phyloP scores from a whole-genome alignment of 2,113 vertebrate species.

The Sapajus apella region DNA sequence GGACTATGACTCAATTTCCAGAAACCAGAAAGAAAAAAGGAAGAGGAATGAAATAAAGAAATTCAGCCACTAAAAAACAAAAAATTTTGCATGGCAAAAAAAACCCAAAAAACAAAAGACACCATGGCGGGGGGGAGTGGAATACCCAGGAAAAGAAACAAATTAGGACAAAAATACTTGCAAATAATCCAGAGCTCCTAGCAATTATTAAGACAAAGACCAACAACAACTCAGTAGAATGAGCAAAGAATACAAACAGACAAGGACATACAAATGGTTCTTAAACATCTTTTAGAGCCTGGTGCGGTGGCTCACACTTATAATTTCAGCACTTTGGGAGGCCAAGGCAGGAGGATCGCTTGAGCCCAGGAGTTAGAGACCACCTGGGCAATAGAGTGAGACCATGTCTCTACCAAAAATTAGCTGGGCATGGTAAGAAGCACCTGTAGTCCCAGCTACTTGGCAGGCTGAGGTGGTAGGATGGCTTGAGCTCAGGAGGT shows the following conservation, averaged over 20 bases:
- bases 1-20: neutral
- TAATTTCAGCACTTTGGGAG: too few species aligned
- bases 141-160: neutral
- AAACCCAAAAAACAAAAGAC: neutral
- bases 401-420: too few species aligned
- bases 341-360: too few species aligned
- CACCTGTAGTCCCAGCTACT: too few species aligned
- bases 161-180: neutral
- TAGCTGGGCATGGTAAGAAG: too few species aligned
- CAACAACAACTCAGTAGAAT: neutral
- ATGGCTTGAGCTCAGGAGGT: too few species aligned
- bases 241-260: neutral
- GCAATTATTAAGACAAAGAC: neutral
- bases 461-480: too few species aligned
- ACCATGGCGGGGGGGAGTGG: neutral
- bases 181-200: neutral
- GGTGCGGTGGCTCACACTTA: too few species aligned
- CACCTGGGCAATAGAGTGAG: too few species aligned
- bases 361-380: too few species aligned
- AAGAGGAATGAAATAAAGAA: neutral
- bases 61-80: neutral
- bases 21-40: neutral
- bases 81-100: neutral
- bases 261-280: neutral
- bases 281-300: too few species aligned